Conservation (phyloP, 2,888 invertebrate genomes). For the Meiosimyza platycephala region DNA sequence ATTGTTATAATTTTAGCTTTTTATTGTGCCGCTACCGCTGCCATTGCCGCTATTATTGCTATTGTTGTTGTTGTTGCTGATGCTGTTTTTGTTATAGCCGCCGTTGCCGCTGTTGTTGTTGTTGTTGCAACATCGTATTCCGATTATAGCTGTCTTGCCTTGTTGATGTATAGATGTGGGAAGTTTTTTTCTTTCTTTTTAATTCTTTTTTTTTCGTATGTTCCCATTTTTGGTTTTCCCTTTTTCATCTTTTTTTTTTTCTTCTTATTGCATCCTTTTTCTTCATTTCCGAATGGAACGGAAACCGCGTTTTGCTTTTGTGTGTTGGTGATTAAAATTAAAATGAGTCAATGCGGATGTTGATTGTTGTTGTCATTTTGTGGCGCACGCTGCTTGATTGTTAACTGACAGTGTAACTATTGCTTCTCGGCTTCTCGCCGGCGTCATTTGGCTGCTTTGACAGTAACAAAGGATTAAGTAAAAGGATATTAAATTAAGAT, state of each 20-base stretch:
- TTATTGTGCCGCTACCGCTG: slow-evolving; percentile 13
- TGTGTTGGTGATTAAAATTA: slow-evolving; percentile 28
- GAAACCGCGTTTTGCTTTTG: slow-evolving; percentile 19
- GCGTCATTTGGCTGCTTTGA: neutral
- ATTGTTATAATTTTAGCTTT: slow-evolving; percentile 12
- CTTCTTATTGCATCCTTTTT: slow-evolving; percentile 5
- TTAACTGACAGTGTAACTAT: slow-evolving; percentile 5
- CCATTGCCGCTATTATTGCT: neutral
- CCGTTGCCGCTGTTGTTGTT: neutral
- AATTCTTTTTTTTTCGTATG: neutral
- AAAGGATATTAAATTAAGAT: too few species aligned
- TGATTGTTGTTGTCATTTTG: slow-evolving; percentile 22
- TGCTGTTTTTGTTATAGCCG: slow-evolving; percentile 9
- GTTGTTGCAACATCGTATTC: neutral
- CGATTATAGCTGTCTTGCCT: slow-evolving; percentile 14
- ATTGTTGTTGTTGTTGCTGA: slow-evolving; percentile 4
- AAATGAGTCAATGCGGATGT: slow-evolving; percentile 19
- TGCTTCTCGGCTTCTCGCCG: neutral
- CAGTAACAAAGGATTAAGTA: neutral
- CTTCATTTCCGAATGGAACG: slow-evolving; percentile 16
- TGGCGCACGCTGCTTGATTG: neutral
- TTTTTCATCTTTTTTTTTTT: too few species aligned
- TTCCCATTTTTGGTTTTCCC: too few species aligned
- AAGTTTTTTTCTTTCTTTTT: neutral
- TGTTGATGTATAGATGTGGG: slow-evolving; percentile 16